These are phyloP conservation scores for Daboia siamensis DNA, from an alignment of 2,113 vertebrate species.

Conservation along the genomic window DNA sequence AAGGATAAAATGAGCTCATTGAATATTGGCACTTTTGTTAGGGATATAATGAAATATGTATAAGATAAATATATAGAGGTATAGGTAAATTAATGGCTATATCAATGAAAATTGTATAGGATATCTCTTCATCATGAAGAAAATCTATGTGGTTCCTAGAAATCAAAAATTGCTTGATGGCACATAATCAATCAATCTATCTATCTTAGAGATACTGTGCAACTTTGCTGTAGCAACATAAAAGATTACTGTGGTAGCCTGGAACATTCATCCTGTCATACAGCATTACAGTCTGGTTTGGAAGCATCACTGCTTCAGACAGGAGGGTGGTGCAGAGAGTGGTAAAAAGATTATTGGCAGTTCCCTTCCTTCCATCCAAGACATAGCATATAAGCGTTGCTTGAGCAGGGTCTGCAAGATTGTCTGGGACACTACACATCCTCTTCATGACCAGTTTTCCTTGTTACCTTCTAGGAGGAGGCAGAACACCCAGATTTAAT, in stretches of 20 bases:
- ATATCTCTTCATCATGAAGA: neutral
- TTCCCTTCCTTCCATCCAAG: too few relatives aligned
- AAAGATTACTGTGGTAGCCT: neutral
- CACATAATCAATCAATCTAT: neutral
- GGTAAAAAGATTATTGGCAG: too few relatives aligned
- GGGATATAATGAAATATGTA: neutral
- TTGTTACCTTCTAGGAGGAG: too few relatives aligned
- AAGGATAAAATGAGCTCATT: neutral
- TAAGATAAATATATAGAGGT: neutral
- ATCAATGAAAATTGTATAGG: neutral
- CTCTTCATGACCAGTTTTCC: too few relatives aligned
- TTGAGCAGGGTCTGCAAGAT: too few relatives aligned
- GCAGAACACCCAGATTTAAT: too few relatives aligned
- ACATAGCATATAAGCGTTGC: too few relatives aligned
- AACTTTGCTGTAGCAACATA: neutral
- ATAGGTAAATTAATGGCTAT: neutral
- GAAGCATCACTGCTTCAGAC: too few relatives aligned
- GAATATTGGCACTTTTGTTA: neutral
- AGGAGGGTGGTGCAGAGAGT: too few relatives aligned
- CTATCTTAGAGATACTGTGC: neutral
- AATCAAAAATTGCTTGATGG: neutral
- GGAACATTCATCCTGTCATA: too few relatives aligned
- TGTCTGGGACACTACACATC: too few relatives aligned
- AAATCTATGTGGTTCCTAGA: neutral
- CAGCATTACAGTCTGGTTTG: too few relatives aligned